phyloP scores from a whole-genome alignment of 35 echinoderm and acorn worm species.

The Ophioderma brevispina region DNA sequence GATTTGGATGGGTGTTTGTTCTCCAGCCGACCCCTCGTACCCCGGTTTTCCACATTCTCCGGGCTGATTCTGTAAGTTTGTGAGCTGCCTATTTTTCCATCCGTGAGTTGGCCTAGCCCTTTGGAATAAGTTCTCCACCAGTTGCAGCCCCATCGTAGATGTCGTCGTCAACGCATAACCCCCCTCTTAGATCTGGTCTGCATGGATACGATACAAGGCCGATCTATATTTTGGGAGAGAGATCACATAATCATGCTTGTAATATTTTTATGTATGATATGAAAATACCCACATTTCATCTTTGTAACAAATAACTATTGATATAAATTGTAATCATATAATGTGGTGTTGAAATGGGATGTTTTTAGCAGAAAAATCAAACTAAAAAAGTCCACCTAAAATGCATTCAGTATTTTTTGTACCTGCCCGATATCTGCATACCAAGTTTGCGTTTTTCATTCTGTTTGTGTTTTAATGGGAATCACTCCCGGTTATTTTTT shows the following conservation, averaged over 20 bases:
- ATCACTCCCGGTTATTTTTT: too few species aligned
- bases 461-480: too few species aligned
- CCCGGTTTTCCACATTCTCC: conserved; percentile 64
- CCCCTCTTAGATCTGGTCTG: conserved; percentile 47
- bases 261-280: too few species aligned
- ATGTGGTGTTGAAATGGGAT: too few species aligned
- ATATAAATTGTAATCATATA: too few species aligned
- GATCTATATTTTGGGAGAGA: conserved; percentile 85
- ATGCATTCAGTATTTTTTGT: too few species aligned
- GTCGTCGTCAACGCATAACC: conserved; percentile 66
- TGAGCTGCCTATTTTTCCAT: conserved; percentile 74
- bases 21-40: conserved; percentile 93
- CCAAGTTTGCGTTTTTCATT: too few species aligned
- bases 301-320: too few species aligned
- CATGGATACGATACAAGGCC: conserved; percentile 78
- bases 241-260: neutral
- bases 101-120: conserved; percentile 89
- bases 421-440: too few species aligned
- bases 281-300: too few species aligned
- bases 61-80: conserved; percentile 83
- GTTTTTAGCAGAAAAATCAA: too few species aligned
- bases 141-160: conserved; percentile 74
- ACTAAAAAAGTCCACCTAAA: too few species aligned
- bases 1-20: conserved; percentile 63
- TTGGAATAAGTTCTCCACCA: conserved; percentile 22